A percentile compares a stretch with the other conserved stretches of the same genome.
phyloP scores from a whole-genome alignment of 1,140 invertebrate species.

The Apis cerana region DNA sequence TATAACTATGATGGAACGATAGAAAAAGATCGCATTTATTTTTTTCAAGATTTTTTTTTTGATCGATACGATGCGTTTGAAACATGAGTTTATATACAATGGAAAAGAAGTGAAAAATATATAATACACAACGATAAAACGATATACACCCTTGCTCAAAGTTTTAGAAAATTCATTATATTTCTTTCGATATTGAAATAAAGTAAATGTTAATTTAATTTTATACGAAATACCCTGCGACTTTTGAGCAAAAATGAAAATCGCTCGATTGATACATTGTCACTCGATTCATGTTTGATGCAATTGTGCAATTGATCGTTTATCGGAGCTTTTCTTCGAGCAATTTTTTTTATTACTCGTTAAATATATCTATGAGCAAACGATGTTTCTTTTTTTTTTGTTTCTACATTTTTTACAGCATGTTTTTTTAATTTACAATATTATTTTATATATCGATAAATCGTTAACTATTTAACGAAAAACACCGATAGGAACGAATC shows the following conservation, averaged over 20 bases:
- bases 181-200: too few relatives aligned
- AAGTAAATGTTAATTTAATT: too few relatives aligned
- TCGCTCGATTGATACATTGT: too few relatives aligned
- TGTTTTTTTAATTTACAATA: not conserved
- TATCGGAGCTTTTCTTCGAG: not conserved
- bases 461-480: not conserved
- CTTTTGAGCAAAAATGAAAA: too few relatives aligned
- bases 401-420: not conserved
- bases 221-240: too few relatives aligned
- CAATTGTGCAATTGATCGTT: not conserved
- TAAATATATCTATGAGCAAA: too few relatives aligned
- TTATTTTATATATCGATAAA: too few relatives aligned
- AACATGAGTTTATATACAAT: constrained; percentile 41
- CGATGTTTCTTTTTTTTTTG: not conserved
- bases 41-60: not conserved
- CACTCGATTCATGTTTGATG: too few relatives aligned
- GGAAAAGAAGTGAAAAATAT: not conserved
- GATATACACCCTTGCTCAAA: not conserved
- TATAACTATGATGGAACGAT: constrained; percentile 37
- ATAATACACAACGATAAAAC: not conserved
- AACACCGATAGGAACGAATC: constrained; percentile 25
- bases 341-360: too few relatives aligned
- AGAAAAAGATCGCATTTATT: not conserved
- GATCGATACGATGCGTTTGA: not conserved
- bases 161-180: too few relatives aligned